phyloP scores from a whole-genome alignment of 2,113 vertebrate genomes.

The Ammodytes dubius region DNA sequence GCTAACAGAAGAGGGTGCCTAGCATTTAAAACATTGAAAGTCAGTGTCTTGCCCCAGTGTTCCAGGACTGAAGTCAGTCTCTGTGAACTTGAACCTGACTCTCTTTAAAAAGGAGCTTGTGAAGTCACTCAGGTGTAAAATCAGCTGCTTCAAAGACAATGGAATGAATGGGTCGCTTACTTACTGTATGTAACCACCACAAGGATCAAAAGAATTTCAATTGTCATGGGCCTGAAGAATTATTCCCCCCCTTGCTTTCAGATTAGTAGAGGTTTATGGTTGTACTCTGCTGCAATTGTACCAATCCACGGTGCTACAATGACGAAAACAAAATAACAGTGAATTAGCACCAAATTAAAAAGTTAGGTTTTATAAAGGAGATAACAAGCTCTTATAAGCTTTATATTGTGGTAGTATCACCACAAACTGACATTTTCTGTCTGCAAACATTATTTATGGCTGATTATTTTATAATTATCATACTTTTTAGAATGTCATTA shows the following conservation, averaged over 20 bases:
- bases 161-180: background rate
- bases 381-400: background rate
- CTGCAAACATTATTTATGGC: constrained; percentile 20
- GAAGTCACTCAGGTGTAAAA: background rate
- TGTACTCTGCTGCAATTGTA: background rate
- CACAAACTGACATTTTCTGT: background rate
- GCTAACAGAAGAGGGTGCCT: background rate
- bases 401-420: background rate
- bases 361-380: background rate
- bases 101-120: background rate
- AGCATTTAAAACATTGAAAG: constrained; percentile 22
- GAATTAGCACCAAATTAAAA: too few relatives aligned
- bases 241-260: background rate
- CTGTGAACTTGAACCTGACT: constrained; percentile 1
- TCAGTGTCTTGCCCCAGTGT: background rate
- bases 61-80: background rate
- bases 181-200: background rate
- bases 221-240: too few relatives aligned
- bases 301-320: background rate
- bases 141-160: constrained; percentile 4
- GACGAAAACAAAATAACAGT: background rate
- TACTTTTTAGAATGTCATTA: constrained; percentile 6
- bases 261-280: background rate
- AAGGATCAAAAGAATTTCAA: too few relatives aligned
- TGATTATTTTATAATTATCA: constrained; percentile 21